A percentile compares a stretch with the other conserved stretches of the same genome.
These are phyloP conservation scores for Gymnodraco acuticeps DNA, from an alignment of 2,797 vertebrate species.

Conservation along the genomic window DNA sequence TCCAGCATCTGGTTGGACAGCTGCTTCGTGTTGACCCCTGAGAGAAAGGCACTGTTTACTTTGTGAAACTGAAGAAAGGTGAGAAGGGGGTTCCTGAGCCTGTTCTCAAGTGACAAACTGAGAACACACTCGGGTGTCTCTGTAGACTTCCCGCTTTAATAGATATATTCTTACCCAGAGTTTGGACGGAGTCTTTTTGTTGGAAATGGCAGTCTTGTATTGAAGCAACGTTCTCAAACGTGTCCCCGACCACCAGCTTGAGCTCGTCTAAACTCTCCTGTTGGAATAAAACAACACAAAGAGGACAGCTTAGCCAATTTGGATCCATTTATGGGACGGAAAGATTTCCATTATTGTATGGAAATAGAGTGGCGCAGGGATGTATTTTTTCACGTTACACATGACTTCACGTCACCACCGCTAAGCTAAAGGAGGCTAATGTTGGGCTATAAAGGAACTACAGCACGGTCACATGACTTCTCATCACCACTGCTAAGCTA, in stretches of 20 bases:
- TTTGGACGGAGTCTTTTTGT: constrained; percentile 92
- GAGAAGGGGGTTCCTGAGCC: constrained; percentile 1
- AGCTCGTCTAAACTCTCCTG: constrained; percentile 94
- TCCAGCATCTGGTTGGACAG: constrained; percentile 96
- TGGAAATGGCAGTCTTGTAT: constrained; percentile 96
- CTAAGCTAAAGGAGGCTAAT: too few species aligned
- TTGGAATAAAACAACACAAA: constrained; percentile 40
- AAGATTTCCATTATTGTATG: constrained; percentile 30
- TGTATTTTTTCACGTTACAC: too few species aligned
- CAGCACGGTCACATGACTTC: too few species aligned
- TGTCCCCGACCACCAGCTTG: constrained; percentile 93
- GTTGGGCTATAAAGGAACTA: too few species aligned
- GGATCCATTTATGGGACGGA: constrained; percentile 3
- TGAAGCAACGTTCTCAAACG: constrained; percentile 91
- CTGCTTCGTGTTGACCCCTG: constrained; percentile 95
- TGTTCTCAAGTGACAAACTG: constrained; percentile 15
- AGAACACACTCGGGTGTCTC: constrained; percentile 23
- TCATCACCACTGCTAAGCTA: too few species aligned
- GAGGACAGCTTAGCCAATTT: constrained; percentile 13
- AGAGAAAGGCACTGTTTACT: constrained; percentile 50
- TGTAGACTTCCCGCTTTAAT: constrained; percentile 9
- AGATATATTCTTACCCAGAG: constrained; percentile 84
- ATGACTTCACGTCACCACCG: too few species aligned
- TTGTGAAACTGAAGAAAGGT: constrained; percentile 24
- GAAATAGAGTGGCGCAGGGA: too few species aligned